A percentile compares a stretch with the other conserved stretches of the same genome.
Conservation (phyloP, 1,140 invertebrate genomes). For the Drosophila ohnishii region DNA sequence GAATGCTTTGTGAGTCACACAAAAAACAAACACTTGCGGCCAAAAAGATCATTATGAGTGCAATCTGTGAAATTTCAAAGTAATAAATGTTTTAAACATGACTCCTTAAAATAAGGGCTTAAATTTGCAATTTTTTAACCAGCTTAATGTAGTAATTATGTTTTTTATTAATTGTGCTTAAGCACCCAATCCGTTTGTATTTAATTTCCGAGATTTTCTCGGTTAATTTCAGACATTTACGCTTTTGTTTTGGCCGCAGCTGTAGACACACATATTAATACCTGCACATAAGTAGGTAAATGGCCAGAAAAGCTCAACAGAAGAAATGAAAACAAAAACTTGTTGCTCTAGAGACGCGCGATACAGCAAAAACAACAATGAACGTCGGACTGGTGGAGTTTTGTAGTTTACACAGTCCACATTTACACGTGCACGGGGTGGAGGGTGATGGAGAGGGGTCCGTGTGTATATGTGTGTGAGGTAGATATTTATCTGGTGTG, state of each 20-base stretch:
- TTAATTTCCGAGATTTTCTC: conserved; percentile 11
- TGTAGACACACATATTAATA: conserved; percentile 14
- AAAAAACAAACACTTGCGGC: not conserved
- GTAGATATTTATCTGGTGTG: conserved; percentile 24
- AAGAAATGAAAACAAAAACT: conserved; percentile 48
- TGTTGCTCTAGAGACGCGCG: conserved; percentile 53
- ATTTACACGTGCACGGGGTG: conserved; percentile 41
- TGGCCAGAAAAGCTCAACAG: conserved; percentile 27
- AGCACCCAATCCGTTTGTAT: not conserved
- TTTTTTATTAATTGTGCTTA: conserved; percentile 1
- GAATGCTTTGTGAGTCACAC: not conserved
- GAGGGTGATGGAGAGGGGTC: not conserved
- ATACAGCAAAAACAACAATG: conserved; percentile 42
- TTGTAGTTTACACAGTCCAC: conserved; percentile 45
- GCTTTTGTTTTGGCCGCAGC: conserved; percentile 21
- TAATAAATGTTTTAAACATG: not conserved
- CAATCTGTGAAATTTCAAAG: conserved; percentile 1
- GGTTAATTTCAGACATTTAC: conserved; percentile 1
- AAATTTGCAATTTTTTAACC: not conserved
- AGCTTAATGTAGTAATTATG: not conserved
- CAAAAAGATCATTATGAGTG: not conserved
- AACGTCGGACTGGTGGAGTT: conserved; percentile 51
- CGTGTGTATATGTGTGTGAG: not conserved
- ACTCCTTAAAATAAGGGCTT: not conserved
- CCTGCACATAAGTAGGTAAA: conserved; percentile 28